These are phyloP conservation scores for Sturnus vulgaris DNA, from an alignment of 2,113 vertebrate species.

Conservation along the genomic window DNA sequence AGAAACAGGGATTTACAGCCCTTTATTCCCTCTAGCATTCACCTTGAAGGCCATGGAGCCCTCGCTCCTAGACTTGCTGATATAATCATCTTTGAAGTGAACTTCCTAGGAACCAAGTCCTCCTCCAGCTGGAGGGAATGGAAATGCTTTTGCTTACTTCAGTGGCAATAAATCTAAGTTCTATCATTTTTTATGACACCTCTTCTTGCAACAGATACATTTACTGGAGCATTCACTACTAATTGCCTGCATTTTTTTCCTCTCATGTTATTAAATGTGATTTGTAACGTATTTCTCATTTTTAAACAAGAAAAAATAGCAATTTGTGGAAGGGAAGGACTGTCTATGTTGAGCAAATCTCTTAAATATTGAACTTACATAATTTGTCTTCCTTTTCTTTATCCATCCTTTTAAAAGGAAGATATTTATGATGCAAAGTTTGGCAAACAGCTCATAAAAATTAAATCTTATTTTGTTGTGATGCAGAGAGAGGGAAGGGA, in stretches of 20 bases:
- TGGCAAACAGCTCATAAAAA: not conserved
- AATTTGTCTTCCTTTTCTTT: not conserved
- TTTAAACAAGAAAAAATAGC: not conserved
- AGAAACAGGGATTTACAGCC: conserved; percentile 8
- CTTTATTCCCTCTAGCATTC: conserved; percentile 24
- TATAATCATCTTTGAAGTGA: conserved; percentile 21
- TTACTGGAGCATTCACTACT: not conserved
- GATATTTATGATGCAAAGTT: not conserved
- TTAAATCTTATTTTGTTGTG: not conserved
- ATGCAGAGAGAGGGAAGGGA: not conserved
- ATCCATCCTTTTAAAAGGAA: not conserved
- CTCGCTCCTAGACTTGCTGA: not conserved
- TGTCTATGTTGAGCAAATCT: not conserved
- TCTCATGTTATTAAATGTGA: not conserved
- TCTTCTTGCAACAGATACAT: not conserved
- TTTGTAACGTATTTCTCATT: not conserved
- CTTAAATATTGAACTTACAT: not conserved
- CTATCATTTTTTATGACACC: conserved; percentile 1
- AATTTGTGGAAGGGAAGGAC: not conserved
- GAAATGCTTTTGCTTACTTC: not conserved
- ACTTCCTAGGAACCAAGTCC: conserved; percentile 48
- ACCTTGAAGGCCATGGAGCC: not conserved
- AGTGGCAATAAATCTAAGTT: not conserved
- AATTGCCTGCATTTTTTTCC: not conserved
- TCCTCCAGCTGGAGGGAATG: conserved; percentile 22